A percentile compares a stretch with the other conserved stretches of the same genome.
Evolutionary conservation across 1,140 invertebrate genomes (phyloP).

Genomic region (Brachystomella parvula): DNA sequence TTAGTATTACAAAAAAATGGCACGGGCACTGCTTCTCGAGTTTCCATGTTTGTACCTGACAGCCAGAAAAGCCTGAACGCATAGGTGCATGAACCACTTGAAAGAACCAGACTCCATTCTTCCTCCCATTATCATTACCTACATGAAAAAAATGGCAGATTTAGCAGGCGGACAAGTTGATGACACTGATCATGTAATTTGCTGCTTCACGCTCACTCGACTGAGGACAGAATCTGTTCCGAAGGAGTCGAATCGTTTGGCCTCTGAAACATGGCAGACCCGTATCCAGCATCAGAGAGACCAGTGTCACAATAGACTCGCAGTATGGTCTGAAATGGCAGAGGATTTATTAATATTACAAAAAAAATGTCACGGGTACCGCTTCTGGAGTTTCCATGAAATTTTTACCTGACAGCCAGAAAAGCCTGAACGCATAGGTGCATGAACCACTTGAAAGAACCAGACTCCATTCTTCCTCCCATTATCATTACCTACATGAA

Average conservation of each 20-base stretch:
- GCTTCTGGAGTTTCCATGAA: background rate
- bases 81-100: slow-evolving; percentile 95
- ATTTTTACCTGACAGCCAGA: slow-evolving; percentile 81
- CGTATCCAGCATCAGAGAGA: slow-evolving; percentile 96
- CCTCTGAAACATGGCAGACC: slow-evolving; percentile 98
- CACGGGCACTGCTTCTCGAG: too few relatives aligned
- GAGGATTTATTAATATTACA: too few relatives aligned
- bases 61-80: slow-evolving; percentile 93
- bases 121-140: slow-evolving; percentile 89
- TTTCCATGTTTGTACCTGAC: slow-evolving; percentile 60
- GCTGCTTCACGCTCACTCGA: slow-evolving; percentile 90
- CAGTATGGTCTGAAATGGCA: slow-evolving; percentile 71
- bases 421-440: slow-evolving; percentile 96
- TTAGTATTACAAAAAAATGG: background rate
- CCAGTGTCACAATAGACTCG: slow-evolving; percentile 92
- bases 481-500: slow-evolving; percentile 78
- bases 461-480: slow-evolving; percentile 97
- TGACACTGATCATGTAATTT: slow-evolving; percentile 84
- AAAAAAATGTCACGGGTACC: slow-evolving; percentile 14
- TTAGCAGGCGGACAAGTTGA: too few relatives aligned
- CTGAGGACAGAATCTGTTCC: slow-evolving; percentile 77
- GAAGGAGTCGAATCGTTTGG: slow-evolving; percentile 89
- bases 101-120: slow-evolving; percentile 95
- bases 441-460: slow-evolving; percentile 94
- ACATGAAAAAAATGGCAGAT: background rate